Percentiles rank a stretch among this genome's conserved stretches.
phyloP scores from a whole-genome alignment of 1,140 invertebrate genomes.

The Cydia fagiglandana region DNA sequence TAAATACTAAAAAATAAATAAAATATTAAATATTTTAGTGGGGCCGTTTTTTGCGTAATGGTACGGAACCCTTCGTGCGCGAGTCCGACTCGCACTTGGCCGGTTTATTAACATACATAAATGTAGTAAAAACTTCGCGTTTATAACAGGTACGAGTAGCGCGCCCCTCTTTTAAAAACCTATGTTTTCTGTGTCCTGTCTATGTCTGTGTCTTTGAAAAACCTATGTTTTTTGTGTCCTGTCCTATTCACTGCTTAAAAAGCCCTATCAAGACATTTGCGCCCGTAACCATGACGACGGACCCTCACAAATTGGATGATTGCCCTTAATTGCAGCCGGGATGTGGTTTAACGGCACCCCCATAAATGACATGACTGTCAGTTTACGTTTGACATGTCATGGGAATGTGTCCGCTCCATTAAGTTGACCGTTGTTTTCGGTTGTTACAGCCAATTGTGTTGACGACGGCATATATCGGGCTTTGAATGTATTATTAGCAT shows the following conservation, averaged over 20 bases:
- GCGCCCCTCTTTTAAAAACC: no score
- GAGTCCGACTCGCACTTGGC: no score
- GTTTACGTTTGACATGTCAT: constrained; percentile 23
- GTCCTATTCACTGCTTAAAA: neutral
- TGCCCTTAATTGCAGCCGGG: constrained; percentile 58
- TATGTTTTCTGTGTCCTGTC: no score
- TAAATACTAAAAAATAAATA: no score
- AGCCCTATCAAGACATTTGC: constrained; percentile 10
- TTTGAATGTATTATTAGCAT: neutral
- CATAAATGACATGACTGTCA: constrained; percentile 29
- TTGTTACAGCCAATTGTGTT: neutral
- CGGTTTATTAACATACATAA: no score
- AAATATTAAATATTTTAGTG: no score
- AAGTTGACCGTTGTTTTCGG: constrained; percentile 9
- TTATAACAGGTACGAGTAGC: no score
- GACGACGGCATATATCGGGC: neutral
- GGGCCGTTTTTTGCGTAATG: no score
- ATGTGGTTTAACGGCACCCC: constrained; percentile 56
- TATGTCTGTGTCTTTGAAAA: no score
- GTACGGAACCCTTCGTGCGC: no score
- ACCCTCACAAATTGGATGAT: constrained; percentile 61
- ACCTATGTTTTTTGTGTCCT: no score
- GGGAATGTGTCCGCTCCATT: constrained; percentile 4
- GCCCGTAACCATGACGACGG: constrained; percentile 42
- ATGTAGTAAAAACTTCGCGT: no score